Conservation (phyloP, 2,797 vertebrate species). For the Acipenser oxyrinchus region DNA sequence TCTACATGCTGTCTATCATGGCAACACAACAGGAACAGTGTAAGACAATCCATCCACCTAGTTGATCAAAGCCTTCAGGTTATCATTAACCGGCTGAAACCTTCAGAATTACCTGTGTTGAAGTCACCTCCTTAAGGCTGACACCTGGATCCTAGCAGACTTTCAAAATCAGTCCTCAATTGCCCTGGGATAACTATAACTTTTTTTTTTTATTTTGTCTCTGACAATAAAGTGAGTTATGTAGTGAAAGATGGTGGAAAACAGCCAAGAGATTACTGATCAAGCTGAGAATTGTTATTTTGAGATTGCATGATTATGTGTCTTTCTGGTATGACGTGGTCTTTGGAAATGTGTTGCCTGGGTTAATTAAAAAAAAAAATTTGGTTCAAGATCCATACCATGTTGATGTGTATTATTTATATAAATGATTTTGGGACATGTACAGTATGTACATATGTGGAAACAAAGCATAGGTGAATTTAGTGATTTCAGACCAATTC, state of each 20-base stretch:
- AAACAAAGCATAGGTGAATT: too few species aligned
- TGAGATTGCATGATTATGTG: not conserved
- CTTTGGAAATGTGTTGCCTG: too few species aligned
- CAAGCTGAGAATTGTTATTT: not conserved
- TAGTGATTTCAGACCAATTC: too few species aligned
- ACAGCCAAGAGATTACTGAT: not conserved
- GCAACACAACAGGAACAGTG: not conserved
- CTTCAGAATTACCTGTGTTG: conserved; percentile 9
- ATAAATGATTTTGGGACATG: too few species aligned
- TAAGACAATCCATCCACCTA: conserved; percentile 10
- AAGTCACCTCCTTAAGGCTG: conserved; percentile 9
- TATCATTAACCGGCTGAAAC: conserved; percentile 4
- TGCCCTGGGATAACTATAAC: not conserved
- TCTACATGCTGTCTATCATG: not conserved
- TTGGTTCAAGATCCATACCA: too few species aligned
- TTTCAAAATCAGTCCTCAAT: not conserved
- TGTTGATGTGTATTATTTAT: too few species aligned
- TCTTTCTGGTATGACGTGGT: too few species aligned
- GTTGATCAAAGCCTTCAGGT: conserved; percentile 10
- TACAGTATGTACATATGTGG: too few species aligned
- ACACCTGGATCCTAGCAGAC: conserved; percentile 9
- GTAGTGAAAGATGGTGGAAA: not conserved
- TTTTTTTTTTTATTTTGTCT: too few species aligned
- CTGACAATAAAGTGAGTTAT: too few species aligned
- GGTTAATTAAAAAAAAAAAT: too few species aligned